Conservation (phyloP, 2,797 vertebrate species). For the Lindbergichthys nudifrons region DNA sequence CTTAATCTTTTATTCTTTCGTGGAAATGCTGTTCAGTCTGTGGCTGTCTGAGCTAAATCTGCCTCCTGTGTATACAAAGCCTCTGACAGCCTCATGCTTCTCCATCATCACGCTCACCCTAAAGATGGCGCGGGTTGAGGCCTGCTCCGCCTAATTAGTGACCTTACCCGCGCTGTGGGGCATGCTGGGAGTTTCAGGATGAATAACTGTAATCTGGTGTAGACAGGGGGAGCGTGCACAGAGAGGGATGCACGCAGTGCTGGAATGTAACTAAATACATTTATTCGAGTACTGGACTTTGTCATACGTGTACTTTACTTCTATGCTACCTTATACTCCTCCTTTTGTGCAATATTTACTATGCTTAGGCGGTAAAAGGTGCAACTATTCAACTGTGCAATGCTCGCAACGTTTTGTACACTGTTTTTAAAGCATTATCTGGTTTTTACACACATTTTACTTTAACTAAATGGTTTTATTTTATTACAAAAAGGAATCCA, state of each 20-base stretch:
- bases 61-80: slow-evolving; percentile 26
- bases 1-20: slow-evolving; percentile 20
- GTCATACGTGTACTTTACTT: no score
- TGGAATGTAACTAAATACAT: no score
- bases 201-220: slow-evolving; percentile 59
- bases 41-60: slow-evolving; percentile 32
- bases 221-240: slow-evolving; percentile 16
- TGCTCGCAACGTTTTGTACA: no score
- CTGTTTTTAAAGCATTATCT: no score
- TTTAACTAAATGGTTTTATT: no score
- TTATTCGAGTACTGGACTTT: no score
- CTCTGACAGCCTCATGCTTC: slow-evolving; percentile 19
- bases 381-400: no score
- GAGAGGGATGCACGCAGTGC: background rate
- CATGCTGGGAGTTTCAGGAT: slow-evolving; percentile 47
- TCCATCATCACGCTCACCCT: slow-evolving; percentile 32
- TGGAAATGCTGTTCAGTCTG: slow-evolving; percentile 1
- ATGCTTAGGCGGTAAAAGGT: no score
- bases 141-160: slow-evolving; percentile 60
- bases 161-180: slow-evolving; percentile 30
- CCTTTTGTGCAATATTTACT: no score
- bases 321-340: no score
- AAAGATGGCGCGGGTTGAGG: slow-evolving; percentile 39
- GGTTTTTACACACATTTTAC: no score
- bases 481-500: no score